Conservation (phyloP, 2,888 invertebrate genomes). For the Tromatobia lineatoria region DNA sequence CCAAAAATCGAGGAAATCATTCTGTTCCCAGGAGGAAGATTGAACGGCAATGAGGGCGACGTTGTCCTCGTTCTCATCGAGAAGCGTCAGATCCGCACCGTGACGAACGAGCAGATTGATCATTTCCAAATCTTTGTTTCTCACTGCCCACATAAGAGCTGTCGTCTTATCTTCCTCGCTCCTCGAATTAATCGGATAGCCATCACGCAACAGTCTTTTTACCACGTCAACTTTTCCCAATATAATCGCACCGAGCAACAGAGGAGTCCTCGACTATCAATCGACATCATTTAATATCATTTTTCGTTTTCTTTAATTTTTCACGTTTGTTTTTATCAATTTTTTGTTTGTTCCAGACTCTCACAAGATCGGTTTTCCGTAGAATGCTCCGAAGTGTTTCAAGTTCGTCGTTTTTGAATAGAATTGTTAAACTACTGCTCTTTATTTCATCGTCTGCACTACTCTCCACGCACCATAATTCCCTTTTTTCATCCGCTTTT, state of each 20-base stretch:
- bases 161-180: conserved; percentile 79
- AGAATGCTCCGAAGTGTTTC: conserved; percentile 77
- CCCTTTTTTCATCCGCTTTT: not conserved
- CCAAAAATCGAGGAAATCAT: conserved; percentile 83
- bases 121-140: conserved; percentile 82
- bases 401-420: conserved; percentile 80
- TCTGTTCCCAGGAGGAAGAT: conserved; percentile 83
- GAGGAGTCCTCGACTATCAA: conserved; percentile 67
- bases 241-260: conserved; percentile 81
- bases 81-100: conserved; percentile 80
- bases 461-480: not conserved
- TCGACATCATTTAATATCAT: not conserved
- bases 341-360: conserved; percentile 37
- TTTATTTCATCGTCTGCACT: not conserved
- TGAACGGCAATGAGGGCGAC: conserved; percentile 82
- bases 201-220: conserved; percentile 75
- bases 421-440: conserved; percentile 68
- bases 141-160: conserved; percentile 85
- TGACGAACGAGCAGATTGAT: conserved; percentile 81
- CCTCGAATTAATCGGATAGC: conserved; percentile 72
- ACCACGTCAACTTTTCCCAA: conserved; percentile 82
- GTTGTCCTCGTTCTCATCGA: conserved; percentile 82
- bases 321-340: not conserved
- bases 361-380: conserved; percentile 82
- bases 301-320: not conserved